These are phyloP conservation scores for Pandemis heparana DNA, from an alignment of 2,888 invertebrate species.

Conservation along the genomic window DNA sequence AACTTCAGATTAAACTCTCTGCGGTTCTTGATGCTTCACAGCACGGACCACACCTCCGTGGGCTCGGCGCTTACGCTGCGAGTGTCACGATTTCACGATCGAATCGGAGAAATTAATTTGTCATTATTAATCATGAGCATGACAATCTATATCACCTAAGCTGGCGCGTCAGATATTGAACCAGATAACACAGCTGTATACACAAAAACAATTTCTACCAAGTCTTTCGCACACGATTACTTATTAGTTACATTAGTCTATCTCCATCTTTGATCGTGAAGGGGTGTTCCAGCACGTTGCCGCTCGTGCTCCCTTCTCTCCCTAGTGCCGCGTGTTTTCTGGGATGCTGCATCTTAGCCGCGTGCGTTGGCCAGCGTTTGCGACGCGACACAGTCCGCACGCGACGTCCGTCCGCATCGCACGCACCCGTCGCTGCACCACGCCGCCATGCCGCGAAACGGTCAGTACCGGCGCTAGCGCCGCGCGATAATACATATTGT, in stretches of 20 bases:
- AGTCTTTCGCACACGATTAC: background rate
- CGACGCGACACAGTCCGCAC: constrained; percentile 26
- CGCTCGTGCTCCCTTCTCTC: background rate
- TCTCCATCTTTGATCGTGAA: too few species aligned
- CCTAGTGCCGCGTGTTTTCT: background rate
- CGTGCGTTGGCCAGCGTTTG: background rate
- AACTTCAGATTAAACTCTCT: too few species aligned
- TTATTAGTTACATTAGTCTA: too few species aligned
- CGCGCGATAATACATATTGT: too few species aligned
- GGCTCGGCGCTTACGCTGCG: background rate
- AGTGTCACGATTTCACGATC: background rate
- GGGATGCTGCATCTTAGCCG: background rate
- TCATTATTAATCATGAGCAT: background rate
- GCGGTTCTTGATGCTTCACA: too few species aligned
- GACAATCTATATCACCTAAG: constrained; percentile 1
- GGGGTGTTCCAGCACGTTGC: too few species aligned
- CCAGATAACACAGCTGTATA: constrained; percentile 12
- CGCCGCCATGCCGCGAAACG: constrained; percentile 38
- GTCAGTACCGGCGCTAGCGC: constrained; percentile 23
- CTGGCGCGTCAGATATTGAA: constrained; percentile 7
- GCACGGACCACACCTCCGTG: background rate
- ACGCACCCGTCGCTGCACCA: background rate
- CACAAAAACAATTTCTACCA: background rate
- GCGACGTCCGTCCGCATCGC: constrained; percentile 25
- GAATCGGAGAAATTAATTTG: background rate